Percentiles rank a stretch among this genome's conserved stretches.
Evolutionary conservation across 1,140 invertebrate species (phyloP).

Genomic region (Tribolium castaneum): DNA sequence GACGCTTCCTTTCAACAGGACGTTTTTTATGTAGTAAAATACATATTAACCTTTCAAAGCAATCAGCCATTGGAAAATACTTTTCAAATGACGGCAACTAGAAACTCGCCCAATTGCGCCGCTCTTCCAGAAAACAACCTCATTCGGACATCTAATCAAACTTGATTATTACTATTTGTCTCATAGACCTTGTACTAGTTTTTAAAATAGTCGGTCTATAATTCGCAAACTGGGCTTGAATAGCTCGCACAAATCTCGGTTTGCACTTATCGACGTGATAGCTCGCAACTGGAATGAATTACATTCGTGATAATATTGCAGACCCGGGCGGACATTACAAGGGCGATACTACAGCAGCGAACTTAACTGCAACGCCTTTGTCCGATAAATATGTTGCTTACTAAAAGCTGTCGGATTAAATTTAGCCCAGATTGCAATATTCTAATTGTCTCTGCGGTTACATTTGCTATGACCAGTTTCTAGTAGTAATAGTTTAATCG

Average conservation of each 20-base stretch:
- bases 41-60: not conserved
- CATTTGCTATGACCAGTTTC: not conserved
- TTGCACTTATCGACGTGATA: not conserved
- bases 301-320: not conserved
- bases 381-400: not conserved
- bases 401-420: conserved; percentile 12
- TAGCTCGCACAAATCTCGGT: not conserved
- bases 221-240: not conserved
- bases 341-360: not conserved
- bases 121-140: not conserved
- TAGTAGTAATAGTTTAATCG: not conserved
- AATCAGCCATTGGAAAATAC: not conserved
- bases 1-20: not conserved
- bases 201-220: not conserved
- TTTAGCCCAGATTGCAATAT: not conserved
- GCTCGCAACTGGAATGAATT: not conserved
- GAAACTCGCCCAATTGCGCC: not conserved
- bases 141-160: not conserved
- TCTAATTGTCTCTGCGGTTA: not conserved
- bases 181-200: not conserved
- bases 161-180: not conserved
- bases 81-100: not conserved
- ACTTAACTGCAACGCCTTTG: not conserved
- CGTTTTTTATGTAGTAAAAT: not conserved
- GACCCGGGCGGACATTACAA: not conserved